These are phyloP conservation scores for Agrotis ipsilon DNA, from an alignment of 2,888 invertebrate species.

Conservation along the genomic window DNA sequence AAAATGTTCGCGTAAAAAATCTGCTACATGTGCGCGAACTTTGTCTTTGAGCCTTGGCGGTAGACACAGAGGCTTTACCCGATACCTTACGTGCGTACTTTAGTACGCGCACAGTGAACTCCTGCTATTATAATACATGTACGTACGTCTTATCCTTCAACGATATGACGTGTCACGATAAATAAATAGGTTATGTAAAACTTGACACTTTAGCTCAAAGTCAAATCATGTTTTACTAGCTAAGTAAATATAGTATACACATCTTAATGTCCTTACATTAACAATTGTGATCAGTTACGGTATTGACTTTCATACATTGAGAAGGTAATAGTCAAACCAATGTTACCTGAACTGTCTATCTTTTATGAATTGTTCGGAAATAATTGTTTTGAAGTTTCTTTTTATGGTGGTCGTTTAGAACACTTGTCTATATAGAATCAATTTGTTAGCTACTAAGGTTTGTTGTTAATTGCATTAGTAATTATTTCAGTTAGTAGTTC, in stretches of 20 bases:
- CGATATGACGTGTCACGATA: conserved; percentile 7
- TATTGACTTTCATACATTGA: conserved; percentile 67
- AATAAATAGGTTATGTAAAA: conserved; percentile 37
- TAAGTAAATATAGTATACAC: conserved; percentile 55
- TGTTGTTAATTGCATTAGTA: conserved; percentile 30
- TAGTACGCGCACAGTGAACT: neutral
- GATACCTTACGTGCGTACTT: too few species aligned
- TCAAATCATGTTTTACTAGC: conserved; percentile 45
- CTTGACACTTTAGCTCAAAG: conserved; percentile 39
- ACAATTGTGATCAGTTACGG: conserved; percentile 65
- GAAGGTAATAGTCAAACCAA: conserved; percentile 63
- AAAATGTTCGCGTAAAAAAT: too few species aligned
- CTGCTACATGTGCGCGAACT: too few species aligned
- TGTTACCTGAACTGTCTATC: conserved; percentile 46
- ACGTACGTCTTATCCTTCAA: conserved; percentile 19
- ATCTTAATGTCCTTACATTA: conserved; percentile 67
- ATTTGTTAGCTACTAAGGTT: conserved; percentile 26
- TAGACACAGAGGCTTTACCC: too few species aligned
- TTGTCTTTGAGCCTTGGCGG: too few species aligned
- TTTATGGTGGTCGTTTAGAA: conserved; percentile 36
- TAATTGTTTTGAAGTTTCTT: conserved; percentile 18
- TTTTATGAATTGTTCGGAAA: neutral
- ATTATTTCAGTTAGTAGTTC: conserved; percentile 15
- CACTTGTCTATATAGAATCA: conserved; percentile 54
- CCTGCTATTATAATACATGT: neutral